Evolutionary conservation across 35 echinoderm and acorn worm genomes (phyloP), one percentile per base, ranked within the genome.

Genomic region (Apostichopus parvimensis): DNA sequence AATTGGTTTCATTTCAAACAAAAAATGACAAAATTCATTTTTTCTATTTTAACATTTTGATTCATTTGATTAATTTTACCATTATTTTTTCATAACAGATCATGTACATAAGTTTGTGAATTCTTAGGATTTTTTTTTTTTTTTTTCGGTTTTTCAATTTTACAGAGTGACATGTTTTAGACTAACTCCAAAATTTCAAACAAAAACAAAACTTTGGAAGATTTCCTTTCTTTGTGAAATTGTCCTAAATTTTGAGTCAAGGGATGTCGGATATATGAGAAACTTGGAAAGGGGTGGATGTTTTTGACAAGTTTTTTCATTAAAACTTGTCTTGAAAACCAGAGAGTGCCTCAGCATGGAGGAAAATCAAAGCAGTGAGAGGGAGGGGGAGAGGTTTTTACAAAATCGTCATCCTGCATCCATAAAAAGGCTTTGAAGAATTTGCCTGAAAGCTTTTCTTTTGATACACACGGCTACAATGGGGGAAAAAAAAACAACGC

Each of bases 11-110:
- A 18, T 75, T 22, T 18, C 81, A 58, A 14, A 61, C 58, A 20
- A 22, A 75, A 21, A 22, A 75, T 75, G 71, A 75, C 71, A 75
- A 58, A 20, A 84, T 84, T 84, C 81, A 84, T 84, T 84, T 84
- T 55, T 45, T 45, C 34, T 45, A 45, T 45, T 45, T 45, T 45
- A 45, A 83, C 57, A 56, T 59, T 45, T 80, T 45, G 53, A 84
- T 84, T 84, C 81, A 84, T 84, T 84, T 84, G 57, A 84, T 84
- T 55, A 84, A 54, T 59, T 55, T 84, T 84, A 84, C 81, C 81
- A 58, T 56, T 84, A 84, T 84, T 84, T 84, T 82, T 84, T 84
- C 81, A 84, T 84, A 84, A 84, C 81, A 23, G 81, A 84, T 84
- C 54, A 54, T 84, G 81, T 84, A 84, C 54, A 84, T 84, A 84